Percentiles rank a stretch among this genome's conserved stretches.
Conservation (phyloP, 2,797 vertebrate genomes). For the Pipistrellus kuhlii region DNA sequence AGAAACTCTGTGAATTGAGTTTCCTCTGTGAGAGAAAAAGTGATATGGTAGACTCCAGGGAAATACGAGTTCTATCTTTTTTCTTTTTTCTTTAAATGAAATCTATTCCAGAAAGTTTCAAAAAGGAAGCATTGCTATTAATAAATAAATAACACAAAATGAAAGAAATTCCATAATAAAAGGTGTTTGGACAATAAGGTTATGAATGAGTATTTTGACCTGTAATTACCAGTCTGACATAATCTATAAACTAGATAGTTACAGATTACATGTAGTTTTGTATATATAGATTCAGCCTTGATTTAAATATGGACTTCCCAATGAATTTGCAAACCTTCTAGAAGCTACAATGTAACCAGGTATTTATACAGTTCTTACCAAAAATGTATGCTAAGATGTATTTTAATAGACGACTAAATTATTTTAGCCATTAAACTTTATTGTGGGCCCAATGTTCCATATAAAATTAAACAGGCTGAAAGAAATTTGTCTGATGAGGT, state of each 20-base stretch:
- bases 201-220: not conserved
- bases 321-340: not conserved
- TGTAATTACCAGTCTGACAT: not conserved
- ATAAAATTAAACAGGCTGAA: not conserved
- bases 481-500: not conserved
- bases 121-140: constrained; percentile 16
- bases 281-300: not conserved
- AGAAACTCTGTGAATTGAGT: not conserved
- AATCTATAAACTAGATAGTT: not conserved
- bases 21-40: constrained; percentile 16
- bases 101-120: not conserved
- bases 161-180: not conserved
- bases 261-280: not conserved
- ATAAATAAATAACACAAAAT: constrained; percentile 44
- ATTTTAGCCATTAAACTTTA: not conserved
- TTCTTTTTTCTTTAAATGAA: not conserved
- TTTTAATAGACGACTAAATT: not conserved
- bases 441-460: not conserved
- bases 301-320: not conserved
- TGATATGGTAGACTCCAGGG: constrained; percentile 30
- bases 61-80: constrained; percentile 51
- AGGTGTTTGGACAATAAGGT: not conserved
- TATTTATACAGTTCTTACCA: not conserved
- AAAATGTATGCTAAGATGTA: not conserved
- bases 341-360: not conserved